These are phyloP conservation scores for Saccostrea echinata DNA, from an alignment of 1,140 invertebrate genomes.

Conservation along the genomic window DNA sequence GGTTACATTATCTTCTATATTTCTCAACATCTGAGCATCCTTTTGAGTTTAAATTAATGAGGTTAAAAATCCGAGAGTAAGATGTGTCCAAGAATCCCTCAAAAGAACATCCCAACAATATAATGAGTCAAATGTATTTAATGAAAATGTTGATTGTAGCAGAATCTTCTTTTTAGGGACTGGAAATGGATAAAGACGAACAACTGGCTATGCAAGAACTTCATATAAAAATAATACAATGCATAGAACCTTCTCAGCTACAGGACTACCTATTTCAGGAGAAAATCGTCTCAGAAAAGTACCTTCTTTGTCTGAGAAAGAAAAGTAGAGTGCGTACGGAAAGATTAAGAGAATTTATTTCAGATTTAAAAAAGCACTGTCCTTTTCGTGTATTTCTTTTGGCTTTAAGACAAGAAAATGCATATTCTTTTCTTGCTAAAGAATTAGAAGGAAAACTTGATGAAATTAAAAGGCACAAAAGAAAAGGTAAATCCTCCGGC, in stretches of 20 bases:
- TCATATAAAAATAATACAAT: neutral
- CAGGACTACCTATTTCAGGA: conserved; percentile 22
- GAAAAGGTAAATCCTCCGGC: neutral
- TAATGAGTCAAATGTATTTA: neutral
- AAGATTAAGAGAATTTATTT: neutral
- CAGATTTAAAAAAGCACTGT: neutral
- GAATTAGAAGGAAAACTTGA: conserved; percentile 19
- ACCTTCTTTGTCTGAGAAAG: neutral
- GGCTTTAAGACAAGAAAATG: conserved; percentile 6
- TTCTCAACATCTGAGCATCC: no score
- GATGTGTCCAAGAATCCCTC: no score
- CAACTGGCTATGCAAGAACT: neutral
- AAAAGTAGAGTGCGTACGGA: neutral
- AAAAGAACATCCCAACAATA: no score
- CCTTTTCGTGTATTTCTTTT: neutral
- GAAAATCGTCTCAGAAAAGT: neutral
- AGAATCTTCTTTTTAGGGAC: neutral
- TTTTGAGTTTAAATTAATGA: no score
- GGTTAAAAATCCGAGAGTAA: no score
- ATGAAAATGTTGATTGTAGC: neutral
- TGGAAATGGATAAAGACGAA: neutral
- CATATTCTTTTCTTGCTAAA: conserved; percentile 13
- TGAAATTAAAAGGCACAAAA: neutral
- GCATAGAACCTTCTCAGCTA: neutral
- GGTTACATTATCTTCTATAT: no score